These are phyloP conservation scores for Notodonta dromedarius DNA, from an alignment of 2,888 invertebrate genomes.

Conservation along the genomic window DNA sequence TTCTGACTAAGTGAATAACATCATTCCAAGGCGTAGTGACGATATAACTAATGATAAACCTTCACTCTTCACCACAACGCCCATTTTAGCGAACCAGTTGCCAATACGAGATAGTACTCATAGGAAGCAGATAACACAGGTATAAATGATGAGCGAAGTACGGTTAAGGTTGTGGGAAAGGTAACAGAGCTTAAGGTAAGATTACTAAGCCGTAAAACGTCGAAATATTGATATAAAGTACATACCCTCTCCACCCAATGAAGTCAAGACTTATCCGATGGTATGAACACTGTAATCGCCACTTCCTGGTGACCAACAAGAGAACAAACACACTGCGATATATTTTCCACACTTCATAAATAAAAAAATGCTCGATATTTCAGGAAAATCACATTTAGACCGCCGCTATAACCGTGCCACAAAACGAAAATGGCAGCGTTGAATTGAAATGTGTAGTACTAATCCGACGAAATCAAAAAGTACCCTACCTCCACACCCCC, in stretches of 20 bases:
- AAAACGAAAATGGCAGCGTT: conserved; percentile 84
- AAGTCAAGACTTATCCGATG: conserved; percentile 67
- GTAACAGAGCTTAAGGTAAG: conserved; percentile 14
- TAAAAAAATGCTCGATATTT: conserved; percentile 54
- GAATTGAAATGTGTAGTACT: conserved; percentile 55
- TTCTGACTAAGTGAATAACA: conserved; percentile 31
- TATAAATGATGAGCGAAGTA: conserved; percentile 9
- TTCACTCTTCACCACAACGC: conserved; percentile 68
- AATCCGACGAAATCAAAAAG: conserved; percentile 34
- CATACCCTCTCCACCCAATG: conserved; percentile 75
- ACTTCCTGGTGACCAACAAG: conserved; percentile 45
- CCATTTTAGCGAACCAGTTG: conserved; percentile 56
- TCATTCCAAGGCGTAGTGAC: conserved; percentile 49
- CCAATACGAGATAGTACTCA: conserved; percentile 15
- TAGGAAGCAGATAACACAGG: conserved; percentile 9
- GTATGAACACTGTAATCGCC: conserved; percentile 52
- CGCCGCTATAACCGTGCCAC: conserved; percentile 77
- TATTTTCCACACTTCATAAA: conserved; percentile 52
- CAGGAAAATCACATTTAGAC: conserved; percentile 62
- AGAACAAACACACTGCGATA: conserved; percentile 51
- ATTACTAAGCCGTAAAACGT: conserved; percentile 46
- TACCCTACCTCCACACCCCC: conserved; percentile 37
- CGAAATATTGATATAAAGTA: conserved; percentile 60
- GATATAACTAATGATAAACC: conserved; percentile 64
- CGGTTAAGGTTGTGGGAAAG: conserved; percentile 13